Evolutionary conservation across 1,140 invertebrate genomes (phyloP), one percentile per base, ranked within the genome.

Genomic region (Neodiprion fabricii): DNA sequence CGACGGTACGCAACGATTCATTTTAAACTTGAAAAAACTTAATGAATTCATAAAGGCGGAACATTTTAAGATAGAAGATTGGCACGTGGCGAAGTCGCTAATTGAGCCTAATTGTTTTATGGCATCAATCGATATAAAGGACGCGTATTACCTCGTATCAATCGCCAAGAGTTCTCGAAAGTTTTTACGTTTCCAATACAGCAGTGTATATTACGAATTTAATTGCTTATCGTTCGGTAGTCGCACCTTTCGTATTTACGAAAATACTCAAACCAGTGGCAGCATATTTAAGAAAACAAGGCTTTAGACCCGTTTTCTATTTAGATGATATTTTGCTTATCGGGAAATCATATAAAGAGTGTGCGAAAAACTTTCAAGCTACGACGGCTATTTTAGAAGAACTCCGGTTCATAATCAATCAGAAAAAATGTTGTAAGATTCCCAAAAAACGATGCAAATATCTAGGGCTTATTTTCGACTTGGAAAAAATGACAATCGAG

Each of bases 191-290:
- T 77, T 77, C 49, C 5, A 40, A 21, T 77, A 74, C 47, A 14
- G n/a, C 4, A 47, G 68, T 9, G 50, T 48, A 12, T n/a, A 70
- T 2, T 77, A 67, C 17, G 71, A 77, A 23, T 76, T 76, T 48
- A 48, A 65, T 21, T 78, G 70, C 72, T n/a, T 81, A 65, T 74
- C 75, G 9, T 81, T 78, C 74, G 80, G 77, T 1, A 68, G 61
- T 67, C 11, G 79, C 78, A 4, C 78, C 80, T 14, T 76, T 23
- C 12, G 47, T 78, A n/a, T 80, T 80, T 73, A 79, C 78, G 0
- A 81, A 81, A 74, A 48, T 81, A 12, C 73, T 79, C 23, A 79
- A 79, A 71, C 77, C 76, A 7, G 70, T 81, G 28, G 61, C 78
- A 8, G 48, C 14, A 8, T 69, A 61, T 47, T 40, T 76, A 7